phyloP scores from a whole-genome alignment of 2,113 vertebrate species.

The Neotragus moschatus region DNA sequence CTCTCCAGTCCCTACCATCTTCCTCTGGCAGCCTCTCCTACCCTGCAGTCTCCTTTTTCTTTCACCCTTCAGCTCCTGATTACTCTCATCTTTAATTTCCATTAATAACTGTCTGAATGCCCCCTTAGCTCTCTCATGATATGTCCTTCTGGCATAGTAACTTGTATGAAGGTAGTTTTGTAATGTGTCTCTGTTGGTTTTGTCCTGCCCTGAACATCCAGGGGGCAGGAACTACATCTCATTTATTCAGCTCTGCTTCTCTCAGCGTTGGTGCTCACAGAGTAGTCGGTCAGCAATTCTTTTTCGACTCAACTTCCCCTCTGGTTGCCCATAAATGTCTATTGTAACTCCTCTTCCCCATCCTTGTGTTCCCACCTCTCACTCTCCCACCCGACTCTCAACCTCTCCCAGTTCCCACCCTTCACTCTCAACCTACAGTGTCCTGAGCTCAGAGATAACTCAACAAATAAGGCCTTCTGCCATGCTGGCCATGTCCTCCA shows the following conservation, averaged over 20 bases:
- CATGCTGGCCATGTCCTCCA: accelerated
- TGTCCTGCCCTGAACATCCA: background rate
- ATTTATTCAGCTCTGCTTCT: background rate
- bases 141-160: background rate
- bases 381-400: no score
- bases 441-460: background rate
- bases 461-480: background rate
- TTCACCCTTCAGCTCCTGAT: background rate
- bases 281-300: background rate
- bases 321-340: background rate
- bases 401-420: background rate
- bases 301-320: background rate
- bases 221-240: background rate
- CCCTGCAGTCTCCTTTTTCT: background rate
- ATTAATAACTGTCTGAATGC: background rate
- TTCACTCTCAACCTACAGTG: background rate
- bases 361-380: background rate
- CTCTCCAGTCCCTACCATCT: background rate
- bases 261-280: background rate
- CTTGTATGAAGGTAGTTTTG: background rate
- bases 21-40: background rate
- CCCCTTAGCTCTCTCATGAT: background rate
- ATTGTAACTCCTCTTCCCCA: background rate
- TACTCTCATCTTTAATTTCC: background rate
- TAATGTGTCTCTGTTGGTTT: background rate